phyloP scores from a whole-genome alignment of 2,113 vertebrate species.

The Rostratula benghalensis region DNA sequence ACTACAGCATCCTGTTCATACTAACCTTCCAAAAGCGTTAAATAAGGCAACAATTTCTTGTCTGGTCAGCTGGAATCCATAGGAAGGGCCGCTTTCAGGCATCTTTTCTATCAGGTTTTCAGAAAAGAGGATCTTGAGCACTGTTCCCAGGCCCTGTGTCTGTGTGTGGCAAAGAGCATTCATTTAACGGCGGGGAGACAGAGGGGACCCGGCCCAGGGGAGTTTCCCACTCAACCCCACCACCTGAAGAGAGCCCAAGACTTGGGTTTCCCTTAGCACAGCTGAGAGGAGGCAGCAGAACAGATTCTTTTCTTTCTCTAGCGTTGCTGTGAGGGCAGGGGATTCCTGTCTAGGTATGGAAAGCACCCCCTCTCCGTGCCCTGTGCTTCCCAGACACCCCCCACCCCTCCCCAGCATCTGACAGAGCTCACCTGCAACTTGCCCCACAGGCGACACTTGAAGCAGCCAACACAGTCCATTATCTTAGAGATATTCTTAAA shows the following conservation, averaged over 20 bases:
- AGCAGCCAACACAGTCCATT: constrained; percentile 95
- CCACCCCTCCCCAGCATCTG: neutral
- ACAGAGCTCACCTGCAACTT: constrained; percentile 85
- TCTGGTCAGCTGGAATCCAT: constrained; percentile 87
- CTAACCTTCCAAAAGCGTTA: constrained; percentile 93
- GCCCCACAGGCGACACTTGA: constrained; percentile 95
- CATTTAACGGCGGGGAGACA: neutral
- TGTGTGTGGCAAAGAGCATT: constrained; percentile 39
- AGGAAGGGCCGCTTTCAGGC: constrained; percentile 75
- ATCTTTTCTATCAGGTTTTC: constrained; percentile 87
- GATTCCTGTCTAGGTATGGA: neutral
- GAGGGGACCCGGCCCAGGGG: neutral
- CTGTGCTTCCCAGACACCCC: neutral
- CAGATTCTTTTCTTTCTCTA: neutral
- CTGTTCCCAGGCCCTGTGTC: constrained; percentile 94
- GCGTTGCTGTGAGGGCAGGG: accelerated
- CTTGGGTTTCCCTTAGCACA: neutral
- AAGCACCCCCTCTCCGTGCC: accelerated
- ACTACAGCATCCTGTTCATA: no score
- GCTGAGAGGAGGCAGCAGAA: neutral
- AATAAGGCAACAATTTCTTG: constrained; percentile 92
- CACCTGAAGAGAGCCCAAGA: neutral
- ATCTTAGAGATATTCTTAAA: constrained; percentile 95
- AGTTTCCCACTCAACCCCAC: no score
- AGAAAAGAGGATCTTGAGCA: constrained; percentile 92